A percentile compares a stretch with the other conserved stretches of the same genome.
phyloP scores from a whole-genome alignment of 2,113 vertebrate genomes.

The Aepyceros melampus region DNA sequence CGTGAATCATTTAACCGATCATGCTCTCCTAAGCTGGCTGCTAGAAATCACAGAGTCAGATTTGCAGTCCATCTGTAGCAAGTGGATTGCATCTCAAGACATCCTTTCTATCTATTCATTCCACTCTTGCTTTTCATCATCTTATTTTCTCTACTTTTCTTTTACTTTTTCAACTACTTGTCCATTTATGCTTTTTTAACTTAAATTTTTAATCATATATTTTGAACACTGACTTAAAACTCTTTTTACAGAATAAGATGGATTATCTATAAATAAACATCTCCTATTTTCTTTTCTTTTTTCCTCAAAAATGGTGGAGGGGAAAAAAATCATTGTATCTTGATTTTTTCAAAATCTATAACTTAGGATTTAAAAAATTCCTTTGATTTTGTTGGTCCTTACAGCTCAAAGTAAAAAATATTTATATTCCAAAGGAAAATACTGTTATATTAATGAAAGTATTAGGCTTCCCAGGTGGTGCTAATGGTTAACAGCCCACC shows the following conservation, averaged over 20 bases:
- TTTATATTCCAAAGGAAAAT: neutral
- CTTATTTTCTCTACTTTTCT: neutral
- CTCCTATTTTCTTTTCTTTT: neutral
- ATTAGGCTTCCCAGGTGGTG: neutral
- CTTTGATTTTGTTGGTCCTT: neutral
- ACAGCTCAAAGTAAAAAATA: neutral
- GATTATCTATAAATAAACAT: neutral
- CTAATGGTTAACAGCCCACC: neutral
- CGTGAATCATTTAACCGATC: slow-evolving; percentile 28
- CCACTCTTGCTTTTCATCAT: neutral
- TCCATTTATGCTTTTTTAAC: neutral
- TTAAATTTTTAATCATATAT: neutral
- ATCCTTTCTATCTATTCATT: neutral
- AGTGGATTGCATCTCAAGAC: neutral
- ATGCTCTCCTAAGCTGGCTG: slow-evolving; percentile 40
- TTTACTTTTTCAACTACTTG: neutral
- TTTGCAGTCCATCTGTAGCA: slow-evolving; percentile 30
- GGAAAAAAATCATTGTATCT: neutral
- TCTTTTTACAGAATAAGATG: neutral
- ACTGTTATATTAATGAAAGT: neutral
- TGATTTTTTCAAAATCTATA: slow-evolving; percentile 22
- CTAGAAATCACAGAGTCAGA: slow-evolving; percentile 38
- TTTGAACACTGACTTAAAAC: slow-evolving; percentile 25
- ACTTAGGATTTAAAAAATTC: neutral
- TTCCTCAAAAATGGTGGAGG: accelerated